Percentiles rank a stretch among this genome's conserved stretches.
Evolutionary conservation across 2,888 invertebrate genomes (phyloP).

Genomic region (Hirtodrosophila histrioides): DNA sequence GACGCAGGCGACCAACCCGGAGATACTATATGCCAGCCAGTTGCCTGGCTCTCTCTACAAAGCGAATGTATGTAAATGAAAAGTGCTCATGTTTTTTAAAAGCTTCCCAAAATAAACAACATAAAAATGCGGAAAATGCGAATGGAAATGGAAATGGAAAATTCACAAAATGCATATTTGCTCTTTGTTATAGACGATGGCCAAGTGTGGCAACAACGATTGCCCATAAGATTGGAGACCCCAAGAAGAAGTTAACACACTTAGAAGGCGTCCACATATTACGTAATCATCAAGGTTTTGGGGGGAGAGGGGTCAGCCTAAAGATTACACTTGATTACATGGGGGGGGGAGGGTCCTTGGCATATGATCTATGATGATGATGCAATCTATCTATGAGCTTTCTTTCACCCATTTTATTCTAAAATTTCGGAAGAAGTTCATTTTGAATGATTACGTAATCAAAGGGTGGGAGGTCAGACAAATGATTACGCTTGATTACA

Average conservation of each 20-base stretch:
- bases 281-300: too few relatives aligned
- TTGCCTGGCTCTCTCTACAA: slow-evolving; percentile 48
- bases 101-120: slow-evolving; percentile 75
- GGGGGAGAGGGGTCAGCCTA: too few relatives aligned
- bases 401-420: too few relatives aligned
- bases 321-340: too few relatives aligned
- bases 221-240: slow-evolving; percentile 5
- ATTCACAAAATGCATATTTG: slow-evolving; percentile 74
- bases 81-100: slow-evolving; percentile 80
- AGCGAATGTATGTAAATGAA: slow-evolving; percentile 78
- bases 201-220: slow-evolving; percentile 19
- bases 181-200: slow-evolving; percentile 53
- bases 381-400: too few relatives aligned
- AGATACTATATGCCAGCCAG: slow-evolving; percentile 4
- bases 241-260: background rate
- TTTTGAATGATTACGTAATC: too few relatives aligned
- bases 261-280: too few relatives aligned
- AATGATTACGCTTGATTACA: too few relatives aligned
- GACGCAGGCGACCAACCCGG: slow-evolving; percentile 1
- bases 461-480: too few relatives aligned
- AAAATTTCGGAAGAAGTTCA: too few relatives aligned
- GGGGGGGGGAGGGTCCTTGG: too few relatives aligned
- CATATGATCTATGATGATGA: too few relatives aligned
- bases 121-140: slow-evolving; percentile 69
- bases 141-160: slow-evolving; percentile 66